These are phyloP conservation scores for Gari tellinella DNA, from an alignment of 2,888 invertebrate species.

Conservation along the genomic window DNA sequence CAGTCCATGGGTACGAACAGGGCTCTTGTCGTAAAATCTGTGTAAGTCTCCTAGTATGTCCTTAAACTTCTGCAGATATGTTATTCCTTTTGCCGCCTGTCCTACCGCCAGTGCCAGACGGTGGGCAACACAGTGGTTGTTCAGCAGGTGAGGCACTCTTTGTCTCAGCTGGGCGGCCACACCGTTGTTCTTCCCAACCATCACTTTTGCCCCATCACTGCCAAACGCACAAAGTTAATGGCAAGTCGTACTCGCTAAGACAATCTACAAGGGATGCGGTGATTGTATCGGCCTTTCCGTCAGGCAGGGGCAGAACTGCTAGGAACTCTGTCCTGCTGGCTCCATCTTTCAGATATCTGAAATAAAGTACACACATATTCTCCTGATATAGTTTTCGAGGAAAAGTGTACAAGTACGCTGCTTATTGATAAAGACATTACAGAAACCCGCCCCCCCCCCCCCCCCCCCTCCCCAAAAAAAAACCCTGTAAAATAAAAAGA, in stretches of 20 bases:
- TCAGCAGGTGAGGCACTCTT: slow-evolving; percentile 24
- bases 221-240: slow-evolving; percentile 41
- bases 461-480: too few species aligned
- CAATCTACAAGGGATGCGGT: not conserved
- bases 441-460: too few species aligned
- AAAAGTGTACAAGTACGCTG: too few species aligned
- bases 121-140: slow-evolving; percentile 54
- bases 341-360: slow-evolving; percentile 25
- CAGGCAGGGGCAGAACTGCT: slow-evolving; percentile 1
- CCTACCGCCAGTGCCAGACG: slow-evolving; percentile 35
- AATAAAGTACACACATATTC: slow-evolving; percentile 30
- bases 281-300: slow-evolving; percentile 47
- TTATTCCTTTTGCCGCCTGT: slow-evolving; percentile 23
- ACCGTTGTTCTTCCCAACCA: slow-evolving; percentile 46
- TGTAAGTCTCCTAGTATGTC: slow-evolving; percentile 37
- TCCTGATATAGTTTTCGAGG: too few species aligned
- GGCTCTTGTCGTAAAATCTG: slow-evolving; percentile 38
- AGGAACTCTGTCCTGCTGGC: slow-evolving; percentile 24
- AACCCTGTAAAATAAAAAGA: too few species aligned
- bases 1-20: slow-evolving; percentile 28
- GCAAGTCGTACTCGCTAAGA: slow-evolving; percentile 12
- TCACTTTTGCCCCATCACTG: slow-evolving; percentile 47
- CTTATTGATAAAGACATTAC: too few species aligned
- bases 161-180: slow-evolving; percentile 17
- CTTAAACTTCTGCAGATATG: slow-evolving; percentile 38